These are phyloP conservation scores for Oriolus oriolus DNA, from an alignment of 2,113 vertebrate genomes.

Conservation along the genomic window DNA sequence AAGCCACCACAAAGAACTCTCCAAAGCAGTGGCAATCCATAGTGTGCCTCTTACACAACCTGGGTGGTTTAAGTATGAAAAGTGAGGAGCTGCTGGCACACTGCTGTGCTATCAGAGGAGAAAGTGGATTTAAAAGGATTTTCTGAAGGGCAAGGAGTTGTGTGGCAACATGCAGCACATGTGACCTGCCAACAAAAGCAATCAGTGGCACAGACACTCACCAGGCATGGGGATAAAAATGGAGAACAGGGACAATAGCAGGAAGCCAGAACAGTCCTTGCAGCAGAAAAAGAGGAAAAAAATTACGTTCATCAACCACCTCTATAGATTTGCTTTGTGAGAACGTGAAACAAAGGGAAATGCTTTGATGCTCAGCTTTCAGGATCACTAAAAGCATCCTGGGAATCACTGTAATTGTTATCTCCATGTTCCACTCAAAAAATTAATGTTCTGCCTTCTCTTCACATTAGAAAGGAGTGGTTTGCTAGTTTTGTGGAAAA, in stretches of 20 bases:
- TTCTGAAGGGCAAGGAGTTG: neutral
- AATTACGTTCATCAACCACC: neutral
- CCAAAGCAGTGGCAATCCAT: neutral
- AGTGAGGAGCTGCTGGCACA: neutral
- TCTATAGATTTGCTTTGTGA: neutral
- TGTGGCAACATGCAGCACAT: neutral
- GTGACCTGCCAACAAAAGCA: neutral
- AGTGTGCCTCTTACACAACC: neutral
- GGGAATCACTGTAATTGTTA: neutral
- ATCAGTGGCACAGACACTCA: neutral
- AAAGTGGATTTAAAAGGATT: neutral
- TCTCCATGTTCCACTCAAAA: neutral
- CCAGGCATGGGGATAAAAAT: neutral
- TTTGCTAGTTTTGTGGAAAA: neutral
- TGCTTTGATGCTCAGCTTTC: neutral
- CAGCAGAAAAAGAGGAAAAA: neutral
- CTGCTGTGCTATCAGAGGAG: neutral
- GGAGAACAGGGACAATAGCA: neutral
- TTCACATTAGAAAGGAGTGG: neutral
- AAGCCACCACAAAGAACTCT: neutral
- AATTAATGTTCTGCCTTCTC: neutral
- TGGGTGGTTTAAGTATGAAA: neutral
- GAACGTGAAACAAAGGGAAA: neutral
- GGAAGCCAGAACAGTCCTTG: neutral
- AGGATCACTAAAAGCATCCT: neutral